Evolutionary conservation across 2,888 invertebrate genomes (phyloP).

Genomic region (Clivina fossor): DNA sequence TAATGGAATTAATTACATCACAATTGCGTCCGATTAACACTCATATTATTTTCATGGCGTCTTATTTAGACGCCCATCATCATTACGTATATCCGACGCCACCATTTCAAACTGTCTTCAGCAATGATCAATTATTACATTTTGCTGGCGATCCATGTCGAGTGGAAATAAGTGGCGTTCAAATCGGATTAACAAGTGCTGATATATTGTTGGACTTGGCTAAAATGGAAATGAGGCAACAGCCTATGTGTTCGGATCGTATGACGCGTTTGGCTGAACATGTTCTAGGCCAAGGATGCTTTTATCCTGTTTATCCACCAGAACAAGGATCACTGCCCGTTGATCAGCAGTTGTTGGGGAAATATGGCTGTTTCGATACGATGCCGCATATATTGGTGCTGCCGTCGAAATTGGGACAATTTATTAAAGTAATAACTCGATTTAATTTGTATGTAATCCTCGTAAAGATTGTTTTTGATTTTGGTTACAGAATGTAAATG

Average conservation of each 20-base stretch:
- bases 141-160: slow-evolving; percentile 81
- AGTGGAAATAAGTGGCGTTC: slow-evolving; percentile 73
- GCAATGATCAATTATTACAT: slow-evolving; percentile 53
- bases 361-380: slow-evolving; percentile 68
- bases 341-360: slow-evolving; percentile 72
- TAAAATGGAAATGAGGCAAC: slow-evolving; percentile 45
- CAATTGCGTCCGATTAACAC: slow-evolving; percentile 57
- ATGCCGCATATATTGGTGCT: slow-evolving; percentile 81
- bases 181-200: slow-evolving; percentile 77
- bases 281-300: slow-evolving; percentile 74
- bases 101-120: slow-evolving; percentile 63
- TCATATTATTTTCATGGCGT: slow-evolving; percentile 68
- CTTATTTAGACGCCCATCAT: slow-evolving; percentile 75
- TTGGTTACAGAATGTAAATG: slow-evolving; percentile 67
- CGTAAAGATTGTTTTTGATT: slow-evolving; percentile 1
- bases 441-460: too few relatives aligned
- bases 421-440: slow-evolving; percentile 65
- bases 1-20: slow-evolving; percentile 67
- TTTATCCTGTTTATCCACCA: slow-evolving; percentile 81
- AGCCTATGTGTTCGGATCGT: slow-evolving; percentile 62
- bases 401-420: slow-evolving; percentile 83
- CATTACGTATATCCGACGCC: slow-evolving; percentile 83
- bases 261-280: slow-evolving; percentile 74
- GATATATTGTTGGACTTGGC: slow-evolving; percentile 81
- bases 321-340: slow-evolving; percentile 61